Percentiles rank a stretch among this genome's conserved stretches.
These are phyloP conservation scores for Numenius phaeopus DNA, from an alignment of 2,797 vertebrate species.

Conservation along the genomic window DNA sequence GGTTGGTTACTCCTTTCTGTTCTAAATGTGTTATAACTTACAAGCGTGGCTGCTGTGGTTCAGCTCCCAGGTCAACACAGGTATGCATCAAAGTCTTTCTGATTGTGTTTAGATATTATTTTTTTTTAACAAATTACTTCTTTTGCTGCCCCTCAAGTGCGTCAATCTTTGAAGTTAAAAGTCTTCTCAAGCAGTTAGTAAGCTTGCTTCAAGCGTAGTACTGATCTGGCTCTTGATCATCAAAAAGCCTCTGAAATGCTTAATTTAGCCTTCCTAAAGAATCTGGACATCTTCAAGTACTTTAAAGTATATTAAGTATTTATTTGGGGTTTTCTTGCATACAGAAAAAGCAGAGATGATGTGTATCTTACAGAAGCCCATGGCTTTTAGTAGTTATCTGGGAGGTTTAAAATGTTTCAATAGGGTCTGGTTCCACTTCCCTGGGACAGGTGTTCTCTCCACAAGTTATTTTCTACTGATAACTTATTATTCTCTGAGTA, in stretches of 20 bases:
- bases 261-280: conserved; percentile 11
- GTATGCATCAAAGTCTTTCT: conserved; percentile 7
- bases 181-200: neutral
- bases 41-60: neutral
- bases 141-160: neutral
- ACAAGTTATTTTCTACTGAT: neutral
- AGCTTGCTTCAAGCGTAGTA: neutral
- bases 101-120: neutral
- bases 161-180: conserved; percentile 57
- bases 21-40: neutral
- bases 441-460: neutral
- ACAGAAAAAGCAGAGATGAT: neutral
- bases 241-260: conserved; percentile 40
- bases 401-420: neutral
- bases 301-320: neutral
- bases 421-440: neutral
- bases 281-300: neutral
- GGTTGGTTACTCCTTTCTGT: neutral
- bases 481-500: neutral
- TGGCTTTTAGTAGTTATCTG: neutral
- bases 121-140: neutral
- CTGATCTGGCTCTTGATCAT: conserved; percentile 34
- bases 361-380: neutral
- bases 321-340: neutral
- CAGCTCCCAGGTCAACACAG: neutral